Percentiles rank a stretch among this genome's conserved stretches.
Conservation (phyloP, 2,113 vertebrate species). For the Loxodonta africana region DNA sequence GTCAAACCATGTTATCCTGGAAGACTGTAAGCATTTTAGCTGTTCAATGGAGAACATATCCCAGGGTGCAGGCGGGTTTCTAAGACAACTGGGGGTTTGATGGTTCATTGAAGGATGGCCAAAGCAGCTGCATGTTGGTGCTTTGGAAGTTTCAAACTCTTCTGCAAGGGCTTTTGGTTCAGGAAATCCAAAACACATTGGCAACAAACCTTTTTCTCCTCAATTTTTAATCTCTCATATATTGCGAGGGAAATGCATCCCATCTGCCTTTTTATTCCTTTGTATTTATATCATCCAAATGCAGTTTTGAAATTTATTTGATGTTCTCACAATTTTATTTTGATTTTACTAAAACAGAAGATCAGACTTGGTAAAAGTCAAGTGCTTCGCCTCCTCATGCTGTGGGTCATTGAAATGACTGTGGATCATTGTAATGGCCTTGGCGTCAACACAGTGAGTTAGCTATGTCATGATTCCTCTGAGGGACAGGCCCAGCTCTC, state of each 20-base stretch:
- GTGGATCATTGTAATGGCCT: not conserved
- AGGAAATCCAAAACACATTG: conserved; percentile 84
- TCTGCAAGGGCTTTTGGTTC: conserved; percentile 75
- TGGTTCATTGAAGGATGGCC: conserved; percentile 81
- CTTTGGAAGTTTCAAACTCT: conserved; percentile 66
- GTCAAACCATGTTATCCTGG: conserved; percentile 69
- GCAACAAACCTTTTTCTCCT: conserved; percentile 77
- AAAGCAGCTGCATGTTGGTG: conserved; percentile 71
- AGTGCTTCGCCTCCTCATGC: not conserved
- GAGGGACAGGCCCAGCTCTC: not conserved
- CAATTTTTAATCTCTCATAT: conserved; percentile 78
- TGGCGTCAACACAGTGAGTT: not conserved
- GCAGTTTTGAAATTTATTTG: conserved; percentile 70
- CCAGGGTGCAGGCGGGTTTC: conserved; percentile 75
- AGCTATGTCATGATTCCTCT: conserved; percentile 13
- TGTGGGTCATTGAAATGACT: not conserved
- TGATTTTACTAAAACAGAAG: not conserved
- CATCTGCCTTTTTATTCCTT: conserved; percentile 75
- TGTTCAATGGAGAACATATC: conserved; percentile 68
- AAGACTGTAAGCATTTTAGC: conserved; percentile 74
- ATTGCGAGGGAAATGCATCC: conserved; percentile 80
- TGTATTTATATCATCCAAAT: conserved; percentile 73
- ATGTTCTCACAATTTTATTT: conserved; percentile 34
- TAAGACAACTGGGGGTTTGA: conserved; percentile 82
- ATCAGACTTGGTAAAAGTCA: conserved; percentile 34